Conservation (phyloP, 2,113 vertebrate genomes). For the Brachirus orientalis region DNA sequence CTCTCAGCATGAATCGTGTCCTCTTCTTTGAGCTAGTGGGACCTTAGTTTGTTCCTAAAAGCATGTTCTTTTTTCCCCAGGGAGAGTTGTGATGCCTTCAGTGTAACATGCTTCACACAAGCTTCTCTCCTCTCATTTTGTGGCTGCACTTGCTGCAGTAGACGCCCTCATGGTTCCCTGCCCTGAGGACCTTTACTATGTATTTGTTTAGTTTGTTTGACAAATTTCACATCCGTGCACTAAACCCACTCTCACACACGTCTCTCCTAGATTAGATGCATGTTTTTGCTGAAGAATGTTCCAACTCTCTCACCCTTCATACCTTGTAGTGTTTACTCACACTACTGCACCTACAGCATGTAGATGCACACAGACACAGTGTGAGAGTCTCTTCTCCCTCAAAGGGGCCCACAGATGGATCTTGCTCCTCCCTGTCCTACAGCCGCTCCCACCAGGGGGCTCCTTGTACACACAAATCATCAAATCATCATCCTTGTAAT, state of each 20-base stretch:
- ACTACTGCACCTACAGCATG: not conserved
- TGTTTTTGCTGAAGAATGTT: constrained; percentile 21
- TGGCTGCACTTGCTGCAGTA: constrained; percentile 48
- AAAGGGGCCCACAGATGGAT: constrained; percentile 18
- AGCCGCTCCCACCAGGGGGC: constrained; percentile 43
- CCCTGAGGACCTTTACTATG: not conserved
- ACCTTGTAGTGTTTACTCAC: constrained; percentile 16
- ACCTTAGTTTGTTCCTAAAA: no score
- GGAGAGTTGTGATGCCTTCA: not conserved
- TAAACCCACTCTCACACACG: constrained; percentile 7
- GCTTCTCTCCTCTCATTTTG: constrained; percentile 5
- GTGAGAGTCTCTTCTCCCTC: not conserved
- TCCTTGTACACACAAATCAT: constrained; percentile 14
- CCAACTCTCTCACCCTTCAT: not conserved
- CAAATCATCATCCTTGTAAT: no score
- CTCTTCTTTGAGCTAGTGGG: not conserved
- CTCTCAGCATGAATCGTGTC: not conserved
- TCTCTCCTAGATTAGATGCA: not conserved
- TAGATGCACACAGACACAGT: not conserved
- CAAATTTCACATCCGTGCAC: not conserved
- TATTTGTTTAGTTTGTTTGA: constrained; percentile 40
- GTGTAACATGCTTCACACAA: not conserved
- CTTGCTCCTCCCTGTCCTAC: constrained; percentile 3
- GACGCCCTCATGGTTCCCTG: constrained; percentile 12
- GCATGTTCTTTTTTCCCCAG: no score